Percentiles rank a stretch among this genome's conserved stretches.
phyloP scores from a whole-genome alignment of 2,797 vertebrate genomes.

The Mus caroli region DNA sequence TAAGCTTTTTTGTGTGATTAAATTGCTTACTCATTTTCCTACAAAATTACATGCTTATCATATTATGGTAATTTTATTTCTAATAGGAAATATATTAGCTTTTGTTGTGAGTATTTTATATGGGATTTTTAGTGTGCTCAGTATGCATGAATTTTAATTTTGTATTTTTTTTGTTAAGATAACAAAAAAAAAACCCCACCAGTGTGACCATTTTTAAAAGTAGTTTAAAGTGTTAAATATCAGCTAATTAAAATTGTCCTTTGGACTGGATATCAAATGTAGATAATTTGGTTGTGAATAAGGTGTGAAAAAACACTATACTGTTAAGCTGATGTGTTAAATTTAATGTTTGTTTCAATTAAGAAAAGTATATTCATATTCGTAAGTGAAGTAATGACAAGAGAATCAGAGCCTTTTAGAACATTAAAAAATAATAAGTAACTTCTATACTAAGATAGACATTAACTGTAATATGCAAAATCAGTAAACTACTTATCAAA shows the following conservation, averaged over 20 bases:
- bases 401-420: background rate
- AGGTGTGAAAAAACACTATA: slow-evolving; percentile 38
- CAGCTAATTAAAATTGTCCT: slow-evolving; percentile 61
- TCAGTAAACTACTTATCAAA: slow-evolving; percentile 21
- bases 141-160: slow-evolving; percentile 55
- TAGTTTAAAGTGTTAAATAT: slow-evolving; percentile 53
- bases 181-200: background rate
- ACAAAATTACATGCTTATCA: slow-evolving; percentile 36
- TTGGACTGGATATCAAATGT: slow-evolving; percentile 30
- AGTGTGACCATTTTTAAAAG: slow-evolving; percentile 34
- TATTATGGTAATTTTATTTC: slow-evolving; percentile 48
- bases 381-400: slow-evolving; percentile 29
- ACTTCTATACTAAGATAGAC: background rate
- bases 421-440: background rate
- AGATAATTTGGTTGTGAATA: slow-evolving; percentile 52
- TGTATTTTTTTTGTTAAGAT: slow-evolving; percentile 45
- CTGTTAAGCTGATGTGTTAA: background rate
- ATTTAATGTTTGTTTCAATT: slow-evolving; percentile 26
- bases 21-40: background rate
- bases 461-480: background rate
- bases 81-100: slow-evolving; percentile 54
- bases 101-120: background rate
- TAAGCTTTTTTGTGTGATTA: slow-evolving; percentile 32
- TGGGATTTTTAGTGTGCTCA: slow-evolving; percentile 44
- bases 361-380: slow-evolving; percentile 6